phyloP scores from a whole-genome alignment of 92 coral and sea anemone species.

The Blastomussa wellsi region DNA sequence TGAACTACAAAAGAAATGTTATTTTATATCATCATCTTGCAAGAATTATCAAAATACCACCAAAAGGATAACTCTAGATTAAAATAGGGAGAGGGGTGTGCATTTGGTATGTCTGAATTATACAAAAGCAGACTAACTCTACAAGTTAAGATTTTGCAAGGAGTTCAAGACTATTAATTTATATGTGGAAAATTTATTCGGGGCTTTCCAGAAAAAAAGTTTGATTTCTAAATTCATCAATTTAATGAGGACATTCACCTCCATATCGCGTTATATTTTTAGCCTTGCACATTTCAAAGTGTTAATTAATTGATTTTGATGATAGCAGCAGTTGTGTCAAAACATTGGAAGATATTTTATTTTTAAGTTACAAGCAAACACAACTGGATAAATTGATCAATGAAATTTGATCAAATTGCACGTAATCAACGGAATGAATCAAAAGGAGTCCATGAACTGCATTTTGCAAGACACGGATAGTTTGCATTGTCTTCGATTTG shows the following conservation, averaged over 20 bases:
- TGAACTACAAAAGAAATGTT: not conserved
- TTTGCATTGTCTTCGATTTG: slow-evolving; percentile 2
- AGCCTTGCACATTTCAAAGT: not conserved
- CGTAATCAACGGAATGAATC: not conserved
- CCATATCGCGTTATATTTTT: not conserved
- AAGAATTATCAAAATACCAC: not conserved
- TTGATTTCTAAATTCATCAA: not conserved
- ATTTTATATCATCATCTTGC: not conserved
- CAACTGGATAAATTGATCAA: not conserved
- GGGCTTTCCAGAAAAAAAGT: not conserved
- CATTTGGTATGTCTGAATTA: not conserved
- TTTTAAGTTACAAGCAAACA: not conserved
- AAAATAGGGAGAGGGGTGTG: not conserved
- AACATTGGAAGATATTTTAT: not conserved
- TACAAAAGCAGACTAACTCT: not conserved
- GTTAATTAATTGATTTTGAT: slow-evolving; percentile 1
- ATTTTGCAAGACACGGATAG: not conserved
- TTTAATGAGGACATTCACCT: not conserved
- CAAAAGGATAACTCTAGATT: not conserved
- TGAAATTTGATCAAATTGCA: not conserved
- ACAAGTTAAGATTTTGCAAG: not conserved
- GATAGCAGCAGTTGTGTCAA: not conserved
- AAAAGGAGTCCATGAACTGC: not conserved
- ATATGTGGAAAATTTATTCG: not conserved
- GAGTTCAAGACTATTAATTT: no score